phyloP scores from a whole-genome alignment of 2,797 vertebrate species.

The Danio choprae region DNA sequence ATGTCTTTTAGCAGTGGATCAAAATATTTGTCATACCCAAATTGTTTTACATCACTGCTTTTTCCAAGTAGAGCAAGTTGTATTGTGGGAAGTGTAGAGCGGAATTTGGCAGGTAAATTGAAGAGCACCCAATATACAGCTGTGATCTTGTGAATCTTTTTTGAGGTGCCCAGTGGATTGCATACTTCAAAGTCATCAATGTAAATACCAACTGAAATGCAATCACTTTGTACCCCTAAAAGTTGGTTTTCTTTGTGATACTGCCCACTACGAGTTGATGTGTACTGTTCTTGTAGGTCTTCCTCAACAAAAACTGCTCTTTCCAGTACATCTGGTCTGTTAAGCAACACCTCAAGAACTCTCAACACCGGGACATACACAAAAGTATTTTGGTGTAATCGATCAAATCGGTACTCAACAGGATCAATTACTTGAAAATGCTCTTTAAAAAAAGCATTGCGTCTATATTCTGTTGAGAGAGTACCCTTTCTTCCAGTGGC shows the following conservation, averaged over 20 bases:
- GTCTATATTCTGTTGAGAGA: constrained; percentile 30
- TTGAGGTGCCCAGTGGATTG: constrained; percentile 39
- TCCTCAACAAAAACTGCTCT: constrained; percentile 29
- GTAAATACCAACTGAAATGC: constrained; percentile 21
- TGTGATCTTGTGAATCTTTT: constrained; percentile 42
- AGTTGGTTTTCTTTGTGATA: constrained; percentile 40
- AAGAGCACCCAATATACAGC: constrained; percentile 43
- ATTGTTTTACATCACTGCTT: constrained; percentile 23
- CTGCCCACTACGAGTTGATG: constrained; percentile 25
- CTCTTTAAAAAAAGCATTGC: constrained; percentile 36
- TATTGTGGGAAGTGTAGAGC: constrained; percentile 31
- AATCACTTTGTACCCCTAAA: constrained; percentile 26
- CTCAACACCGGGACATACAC: constrained; percentile 38
- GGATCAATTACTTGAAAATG: constrained; percentile 49
- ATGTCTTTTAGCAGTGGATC: constrained; percentile 39
- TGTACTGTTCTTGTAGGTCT: constrained; percentile 10
- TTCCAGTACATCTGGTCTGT: constrained; percentile 38
- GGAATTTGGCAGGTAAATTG: constrained; percentile 43
- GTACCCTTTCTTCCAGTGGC: constrained; percentile 20
- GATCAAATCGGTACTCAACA: constrained; percentile 28
- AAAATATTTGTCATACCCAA: constrained; percentile 38
- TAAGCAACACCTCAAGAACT: constrained; percentile 31
- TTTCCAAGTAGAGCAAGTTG: constrained; percentile 38
- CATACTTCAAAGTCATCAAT: constrained; percentile 40
- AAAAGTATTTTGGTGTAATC: constrained; percentile 34